These are phyloP conservation scores for Nerophis ophidion DNA, from an alignment of 2,113 vertebrate species.

Conservation along the genomic window DNA sequence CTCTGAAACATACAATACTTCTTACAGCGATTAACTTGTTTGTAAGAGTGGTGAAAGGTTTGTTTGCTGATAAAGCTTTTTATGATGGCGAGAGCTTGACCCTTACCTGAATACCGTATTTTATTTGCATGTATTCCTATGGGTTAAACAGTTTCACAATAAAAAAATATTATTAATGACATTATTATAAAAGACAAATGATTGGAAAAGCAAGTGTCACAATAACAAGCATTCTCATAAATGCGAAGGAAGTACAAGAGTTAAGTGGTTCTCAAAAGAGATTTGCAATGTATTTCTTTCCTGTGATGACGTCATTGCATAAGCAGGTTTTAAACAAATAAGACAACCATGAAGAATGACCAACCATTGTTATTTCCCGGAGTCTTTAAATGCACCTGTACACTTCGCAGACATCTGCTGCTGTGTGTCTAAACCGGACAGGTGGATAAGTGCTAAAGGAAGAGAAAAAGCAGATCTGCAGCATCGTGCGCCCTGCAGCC, in stretches of 20 bases:
- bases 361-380: slow-evolving; percentile 23
- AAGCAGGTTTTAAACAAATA: slow-evolving; percentile 20
- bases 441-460: slow-evolving; percentile 49
- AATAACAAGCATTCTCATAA: slow-evolving; percentile 9
- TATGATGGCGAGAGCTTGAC: no score
- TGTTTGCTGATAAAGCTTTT: no score
- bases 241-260: not conserved
- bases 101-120: no score
- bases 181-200: not conserved
- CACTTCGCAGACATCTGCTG: not conserved
- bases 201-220: slow-evolving; percentile 12
- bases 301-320: slow-evolving; percentile 5
- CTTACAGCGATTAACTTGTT: no score
- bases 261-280: slow-evolving; percentile 6
- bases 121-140: no score
- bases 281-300: slow-evolving; percentile 1
- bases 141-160: not conserved
- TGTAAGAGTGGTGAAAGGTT: no score
- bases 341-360: no score
- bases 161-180: not conserved
- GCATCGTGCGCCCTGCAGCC: slow-evolving; percentile 41
- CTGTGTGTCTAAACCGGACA: not conserved
- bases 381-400: not conserved
- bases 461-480: slow-evolving; percentile 42
- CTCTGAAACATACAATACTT: no score